Conservation (phyloP, 2,797 vertebrate genomes). For the Falco rusticolus region DNA sequence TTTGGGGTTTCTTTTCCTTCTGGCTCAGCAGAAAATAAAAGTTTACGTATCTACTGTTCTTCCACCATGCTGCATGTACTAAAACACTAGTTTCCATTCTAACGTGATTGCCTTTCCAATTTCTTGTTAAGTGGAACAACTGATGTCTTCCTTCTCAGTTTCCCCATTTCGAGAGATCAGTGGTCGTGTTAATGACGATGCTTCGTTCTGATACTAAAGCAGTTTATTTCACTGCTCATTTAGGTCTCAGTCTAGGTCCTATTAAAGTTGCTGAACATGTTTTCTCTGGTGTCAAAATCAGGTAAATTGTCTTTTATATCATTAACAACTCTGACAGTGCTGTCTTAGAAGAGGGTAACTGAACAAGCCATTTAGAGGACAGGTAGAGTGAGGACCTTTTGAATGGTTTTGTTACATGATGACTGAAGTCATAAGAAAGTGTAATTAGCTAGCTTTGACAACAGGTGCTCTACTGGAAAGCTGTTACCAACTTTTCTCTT, state of each 20-base stretch:
- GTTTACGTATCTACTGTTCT: neutral
- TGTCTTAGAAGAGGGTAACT: neutral
- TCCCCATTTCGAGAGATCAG: neutral
- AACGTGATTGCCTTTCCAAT: neutral
- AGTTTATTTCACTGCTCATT: neutral
- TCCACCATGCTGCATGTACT: neutral
- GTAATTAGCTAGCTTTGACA: neutral
- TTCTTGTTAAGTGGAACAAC: neutral
- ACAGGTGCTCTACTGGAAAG: neutral
- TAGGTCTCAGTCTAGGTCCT: neutral
- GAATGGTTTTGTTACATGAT: neutral
- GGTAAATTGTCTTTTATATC: neutral
- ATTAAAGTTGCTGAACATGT: neutral
- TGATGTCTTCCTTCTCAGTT: neutral
- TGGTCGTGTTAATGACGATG: neutral
- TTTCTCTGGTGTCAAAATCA: neutral
- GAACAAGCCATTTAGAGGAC: neutral
- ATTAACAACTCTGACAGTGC: neutral
- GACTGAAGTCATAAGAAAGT: neutral
- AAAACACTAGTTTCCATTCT: neutral
- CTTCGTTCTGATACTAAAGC: neutral
- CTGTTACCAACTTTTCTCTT: neutral
- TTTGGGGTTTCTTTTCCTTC: neutral
- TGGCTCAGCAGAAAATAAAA: neutral
- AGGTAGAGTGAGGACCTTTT: neutral